A percentile compares a stretch with the other conserved stretches of the same genome.
These are phyloP conservation scores for Pipistrellus nathusii DNA, from an alignment of 2,797 vertebrate species.

Conservation along the genomic window DNA sequence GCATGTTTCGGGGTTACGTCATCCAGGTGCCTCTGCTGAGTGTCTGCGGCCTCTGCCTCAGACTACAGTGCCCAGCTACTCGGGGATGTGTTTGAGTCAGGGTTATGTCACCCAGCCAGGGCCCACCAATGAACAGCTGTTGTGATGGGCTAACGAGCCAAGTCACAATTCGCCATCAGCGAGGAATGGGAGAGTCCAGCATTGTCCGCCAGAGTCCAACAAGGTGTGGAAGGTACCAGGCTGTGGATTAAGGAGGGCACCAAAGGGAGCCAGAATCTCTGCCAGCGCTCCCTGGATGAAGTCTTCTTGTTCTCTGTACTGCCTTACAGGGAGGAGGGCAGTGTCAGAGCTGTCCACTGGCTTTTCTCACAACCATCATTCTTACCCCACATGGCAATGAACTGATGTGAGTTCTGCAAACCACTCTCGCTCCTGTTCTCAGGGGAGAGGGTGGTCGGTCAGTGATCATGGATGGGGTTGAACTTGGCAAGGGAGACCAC, in stretches of 20 bases:
- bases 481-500: not conserved
- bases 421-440: not conserved
- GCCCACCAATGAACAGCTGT: not conserved
- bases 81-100: not conserved
- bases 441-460: not conserved
- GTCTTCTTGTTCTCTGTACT: not conserved
- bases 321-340: not conserved
- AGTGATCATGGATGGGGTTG: not conserved
- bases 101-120: not conserved
- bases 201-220: not conserved
- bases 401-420: not conserved
- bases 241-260: not conserved
- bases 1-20: not conserved
- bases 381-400: not conserved
- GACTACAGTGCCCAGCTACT: not conserved
- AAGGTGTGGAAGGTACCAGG: not conserved
- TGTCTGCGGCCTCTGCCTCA: fast-evolving
- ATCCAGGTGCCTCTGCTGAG: slow-evolving; percentile 13
- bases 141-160: not conserved
- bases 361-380: not conserved
- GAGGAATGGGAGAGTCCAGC: not conserved
- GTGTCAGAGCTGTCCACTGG: not conserved
- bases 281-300: not conserved
- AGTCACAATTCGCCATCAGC: not conserved
- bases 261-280: not conserved